Evolutionary conservation across 2,113 vertebrate genomes (phyloP).

Genomic region (Grus americana): DNA sequence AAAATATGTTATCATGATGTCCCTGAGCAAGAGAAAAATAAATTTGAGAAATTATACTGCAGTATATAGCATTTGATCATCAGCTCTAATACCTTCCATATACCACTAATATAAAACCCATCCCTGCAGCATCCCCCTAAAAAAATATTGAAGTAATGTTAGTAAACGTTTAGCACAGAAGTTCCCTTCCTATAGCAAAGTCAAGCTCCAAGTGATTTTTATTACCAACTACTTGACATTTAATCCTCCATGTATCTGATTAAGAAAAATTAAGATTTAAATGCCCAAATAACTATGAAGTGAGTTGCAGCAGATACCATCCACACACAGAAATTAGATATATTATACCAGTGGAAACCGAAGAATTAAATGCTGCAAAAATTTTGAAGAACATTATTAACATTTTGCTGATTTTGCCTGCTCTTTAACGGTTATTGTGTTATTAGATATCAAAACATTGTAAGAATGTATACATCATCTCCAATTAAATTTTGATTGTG

Average conservation of each 20-base stretch:
- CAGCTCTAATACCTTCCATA: background rate
- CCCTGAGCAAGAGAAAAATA: conserved; percentile 76
- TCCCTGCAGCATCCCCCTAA: background rate
- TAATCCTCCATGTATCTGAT: background rate
- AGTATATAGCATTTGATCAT: background rate
- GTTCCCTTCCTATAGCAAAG: background rate
- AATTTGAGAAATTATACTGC: background rate
- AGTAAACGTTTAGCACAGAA: background rate
- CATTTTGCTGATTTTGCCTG: background rate
- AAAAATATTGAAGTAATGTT: background rate
- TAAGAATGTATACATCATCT: background rate
- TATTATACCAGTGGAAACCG: background rate
- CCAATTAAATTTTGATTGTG: background rate
- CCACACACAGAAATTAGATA: background rate
- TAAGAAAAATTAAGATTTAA: background rate
- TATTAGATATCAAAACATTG: background rate
- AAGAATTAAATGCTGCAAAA: background rate
- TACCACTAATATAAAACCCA: background rate
- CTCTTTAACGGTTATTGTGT: background rate
- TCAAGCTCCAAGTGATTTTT: background rate
- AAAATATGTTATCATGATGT: conserved; percentile 99
- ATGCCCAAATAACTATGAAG: background rate
- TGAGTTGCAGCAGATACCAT: background rate
- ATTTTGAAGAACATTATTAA: background rate
- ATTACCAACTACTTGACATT: background rate